These are phyloP conservation scores for Sclerurus mexicanus DNA, from an alignment of 2,113 vertebrate genomes.

Conservation along the genomic window DNA sequence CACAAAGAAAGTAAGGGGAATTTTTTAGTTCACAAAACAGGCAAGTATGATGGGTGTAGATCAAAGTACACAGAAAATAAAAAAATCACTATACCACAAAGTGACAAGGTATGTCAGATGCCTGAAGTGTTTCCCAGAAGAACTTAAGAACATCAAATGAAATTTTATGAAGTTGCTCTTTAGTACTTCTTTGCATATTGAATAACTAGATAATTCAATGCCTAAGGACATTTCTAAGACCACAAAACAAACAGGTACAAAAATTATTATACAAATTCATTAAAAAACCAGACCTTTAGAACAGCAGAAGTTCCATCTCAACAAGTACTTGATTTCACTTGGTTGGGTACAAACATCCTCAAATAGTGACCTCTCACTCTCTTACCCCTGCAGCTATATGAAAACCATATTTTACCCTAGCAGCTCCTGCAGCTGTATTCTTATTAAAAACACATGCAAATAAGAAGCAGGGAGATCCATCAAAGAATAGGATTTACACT, in stretches of 20 bases:
- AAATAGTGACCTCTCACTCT: background rate
- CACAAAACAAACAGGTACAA: background rate
- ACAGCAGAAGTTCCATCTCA: background rate
- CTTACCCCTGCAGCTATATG: background rate
- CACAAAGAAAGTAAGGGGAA: background rate
- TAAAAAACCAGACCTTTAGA: background rate
- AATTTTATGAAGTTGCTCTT: background rate
- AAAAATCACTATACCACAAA: background rate
- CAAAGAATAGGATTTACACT: background rate
- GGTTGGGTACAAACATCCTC: background rate
- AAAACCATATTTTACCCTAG: background rate
- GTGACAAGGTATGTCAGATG: background rate
- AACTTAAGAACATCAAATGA: background rate
- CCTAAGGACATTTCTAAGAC: background rate
- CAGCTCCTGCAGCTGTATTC: background rate
- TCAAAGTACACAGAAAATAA: background rate
- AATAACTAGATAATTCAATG: background rate
- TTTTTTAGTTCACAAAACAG: background rate
- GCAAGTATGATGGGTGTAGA: background rate
- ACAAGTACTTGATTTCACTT: background rate
- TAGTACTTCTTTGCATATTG: background rate
- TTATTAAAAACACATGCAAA: background rate
- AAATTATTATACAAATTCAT: background rate
- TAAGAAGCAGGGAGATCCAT: background rate
- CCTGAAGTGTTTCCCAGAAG: background rate